These are phyloP conservation scores for Ryuthela nishihirai DNA, from an alignment of 2,888 invertebrate genomes.

Conservation along the genomic window DNA sequence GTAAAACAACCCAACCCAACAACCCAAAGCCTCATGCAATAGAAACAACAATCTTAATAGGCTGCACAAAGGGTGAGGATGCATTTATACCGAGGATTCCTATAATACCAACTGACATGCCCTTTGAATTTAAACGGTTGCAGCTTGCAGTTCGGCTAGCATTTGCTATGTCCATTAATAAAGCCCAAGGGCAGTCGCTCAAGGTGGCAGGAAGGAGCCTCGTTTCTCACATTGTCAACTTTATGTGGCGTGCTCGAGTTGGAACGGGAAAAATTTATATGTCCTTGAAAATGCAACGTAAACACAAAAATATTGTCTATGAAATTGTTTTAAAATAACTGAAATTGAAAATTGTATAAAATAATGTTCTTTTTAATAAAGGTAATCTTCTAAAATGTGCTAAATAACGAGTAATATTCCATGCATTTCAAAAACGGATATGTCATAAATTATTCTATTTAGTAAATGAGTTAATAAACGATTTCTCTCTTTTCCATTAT, in stretches of 20 bases:
- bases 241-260: slow-evolving; percentile 43
- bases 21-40: too few relatives aligned
- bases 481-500: too few relatives aligned
- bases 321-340: too few relatives aligned
- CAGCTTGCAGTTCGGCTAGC: slow-evolving; percentile 38
- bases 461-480: too few relatives aligned
- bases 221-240: slow-evolving; percentile 46
- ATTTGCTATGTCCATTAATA: slow-evolving; percentile 40
- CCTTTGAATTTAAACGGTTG: slow-evolving; percentile 35
- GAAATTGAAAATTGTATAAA: too few relatives aligned
- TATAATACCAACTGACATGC: slow-evolving; percentile 29
- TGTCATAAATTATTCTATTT: too few relatives aligned
- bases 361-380: too few relatives aligned
- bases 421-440: too few relatives aligned
- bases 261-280: slow-evolving; percentile 1
- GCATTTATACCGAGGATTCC: slow-evolving; percentile 40
- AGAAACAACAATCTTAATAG: slow-evolving; percentile 37
- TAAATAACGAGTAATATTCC: too few relatives aligned
- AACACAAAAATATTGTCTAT: slow-evolving; percentile 1
- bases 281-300: neutral
- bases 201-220: slow-evolving; percentile 25
- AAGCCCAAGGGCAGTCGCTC: slow-evolving; percentile 13
- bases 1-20: too few relatives aligned
- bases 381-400: too few relatives aligned
- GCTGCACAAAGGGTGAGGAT: slow-evolving; percentile 29